Conservation (phyloP, 2,113 vertebrate genomes). For the Chlorodrepanis virens region DNA sequence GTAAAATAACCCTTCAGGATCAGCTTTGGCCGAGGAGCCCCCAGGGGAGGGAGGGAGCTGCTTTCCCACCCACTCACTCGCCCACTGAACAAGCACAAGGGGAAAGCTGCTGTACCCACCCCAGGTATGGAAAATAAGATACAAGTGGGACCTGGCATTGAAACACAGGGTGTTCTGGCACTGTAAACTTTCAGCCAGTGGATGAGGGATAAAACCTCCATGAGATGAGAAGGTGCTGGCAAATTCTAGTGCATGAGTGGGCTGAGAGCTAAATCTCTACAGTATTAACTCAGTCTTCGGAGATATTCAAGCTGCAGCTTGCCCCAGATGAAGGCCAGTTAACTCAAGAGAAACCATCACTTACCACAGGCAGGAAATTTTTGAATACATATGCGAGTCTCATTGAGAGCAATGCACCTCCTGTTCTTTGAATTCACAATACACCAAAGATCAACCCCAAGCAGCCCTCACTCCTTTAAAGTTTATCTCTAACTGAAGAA, state of each 20-base stretch:
- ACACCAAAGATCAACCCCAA: background rate
- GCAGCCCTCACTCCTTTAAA: constrained; percentile 7
- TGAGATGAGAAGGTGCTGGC: background rate
- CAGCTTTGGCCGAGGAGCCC: background rate
- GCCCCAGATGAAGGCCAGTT: background rate
- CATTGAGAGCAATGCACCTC: background rate
- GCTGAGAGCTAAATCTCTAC: background rate
- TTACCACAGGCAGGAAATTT: background rate
- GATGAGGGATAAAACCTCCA: background rate
- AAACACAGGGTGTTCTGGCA: background rate
- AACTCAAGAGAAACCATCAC: background rate
- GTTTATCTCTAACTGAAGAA: constrained; percentile 43
- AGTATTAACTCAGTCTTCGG: background rate
- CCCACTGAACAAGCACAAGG: background rate
- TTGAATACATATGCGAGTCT: background rate
- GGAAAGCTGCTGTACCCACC: background rate
- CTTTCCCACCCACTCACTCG: rapidly evolving
- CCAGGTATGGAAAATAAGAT: background rate
- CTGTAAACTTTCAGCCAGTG: background rate
- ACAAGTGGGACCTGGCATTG: background rate
- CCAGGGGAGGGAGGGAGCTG: background rate
- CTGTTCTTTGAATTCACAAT: background rate
- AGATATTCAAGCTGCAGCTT: constrained; percentile 19
- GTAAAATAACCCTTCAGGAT: background rate
- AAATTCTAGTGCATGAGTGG: background rate